Percentiles rank a stretch among this genome's conserved stretches.
Evolutionary conservation across 1,140 invertebrate species (phyloP).

Genomic region (Drosophila azteca): DNA sequence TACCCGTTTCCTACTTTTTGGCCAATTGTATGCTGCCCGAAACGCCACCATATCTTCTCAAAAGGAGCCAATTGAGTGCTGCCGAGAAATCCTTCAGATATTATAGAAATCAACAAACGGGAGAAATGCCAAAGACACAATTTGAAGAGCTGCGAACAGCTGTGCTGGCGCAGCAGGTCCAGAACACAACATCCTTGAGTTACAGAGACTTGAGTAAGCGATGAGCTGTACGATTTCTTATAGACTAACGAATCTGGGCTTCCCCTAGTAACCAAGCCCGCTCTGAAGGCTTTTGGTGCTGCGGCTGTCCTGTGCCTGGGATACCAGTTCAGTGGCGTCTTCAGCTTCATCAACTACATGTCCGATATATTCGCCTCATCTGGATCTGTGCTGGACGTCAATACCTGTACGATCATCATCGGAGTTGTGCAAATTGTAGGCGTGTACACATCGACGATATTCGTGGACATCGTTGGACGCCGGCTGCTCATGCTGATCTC

Average conservation of each 20-base stretch:
- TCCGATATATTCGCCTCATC: conserved; percentile 88
- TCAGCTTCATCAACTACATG: conserved; percentile 86
- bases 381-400: conserved; percentile 86
- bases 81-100: conserved; percentile 87
- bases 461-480: conserved; percentile 77
- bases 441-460: conserved; percentile 67
- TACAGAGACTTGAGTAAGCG: conserved; percentile 68
- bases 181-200: conserved; percentile 19
- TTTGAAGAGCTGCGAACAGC: conserved; percentile 53
- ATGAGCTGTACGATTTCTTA: neutral
- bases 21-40: conserved; percentile 91
- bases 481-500: conserved; percentile 77
- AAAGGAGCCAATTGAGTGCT: conserved; percentile 85
- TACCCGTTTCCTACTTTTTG: conserved; percentile 88
- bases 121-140: conserved; percentile 3
- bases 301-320: conserved; percentile 54
- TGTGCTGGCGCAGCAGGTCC: conserved; percentile 42
- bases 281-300: conserved; percentile 54
- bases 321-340: conserved; percentile 85
- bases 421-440: conserved; percentile 84
- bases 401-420: conserved; percentile 89
- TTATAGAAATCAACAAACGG: conserved; percentile 51
- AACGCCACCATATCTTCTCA: conserved; percentile 89
- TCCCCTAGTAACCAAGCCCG: conserved; percentile 48
- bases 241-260: neutral